Evolutionary conservation across 2,113 vertebrate genomes (phyloP), one percentile per base, ranked within the genome.

Genomic region (Thymallus thymallus): DNA sequence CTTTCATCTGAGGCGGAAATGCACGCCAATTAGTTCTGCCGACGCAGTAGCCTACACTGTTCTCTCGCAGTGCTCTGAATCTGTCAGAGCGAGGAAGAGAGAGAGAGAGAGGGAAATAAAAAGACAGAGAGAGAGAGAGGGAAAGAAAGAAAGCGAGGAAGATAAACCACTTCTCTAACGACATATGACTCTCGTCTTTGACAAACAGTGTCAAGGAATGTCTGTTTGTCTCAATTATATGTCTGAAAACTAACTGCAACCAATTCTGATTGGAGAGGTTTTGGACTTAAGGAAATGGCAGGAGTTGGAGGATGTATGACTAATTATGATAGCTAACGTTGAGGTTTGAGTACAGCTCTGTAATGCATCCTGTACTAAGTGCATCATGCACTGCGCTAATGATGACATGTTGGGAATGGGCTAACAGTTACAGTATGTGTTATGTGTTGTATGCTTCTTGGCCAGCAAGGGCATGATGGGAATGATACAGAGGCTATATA

Each of bases 11-110:
- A 82, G 66, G 74, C 72, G 60, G 63, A 9, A 72, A 51, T 32
- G 62, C 66, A 70, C 61, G 23, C 72, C 73, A 79, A 82, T 83
- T 84, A 84, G 24, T 79, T 78, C 65, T 45, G 64, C 71, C 14
- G 26, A 20, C 16, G 76, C 74, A 61, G 72, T 61, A 22, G 24
- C 60, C 22, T 80, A 41, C 35, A 41, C 35, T 41, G 35, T 41
- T 82, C 48, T 76, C 80, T 77, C 64, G 5, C 64, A 75, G 62
- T n/a, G 79, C 81, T 87, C 74, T 56, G 67, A 87, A 86, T 86
- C 80, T 86, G 79, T 84, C 82, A 82, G 14, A 30, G 16, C 6
- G 51, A 22, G 41, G 35, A 64, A 46, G n/a, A 65, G 41, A 29
- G 61, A 63, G 71, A 29, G 61, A 45, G 41, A 45, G 41, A 51